Conservation (phyloP, 2,113 vertebrate genomes). For the Microcebus murinus region DNA sequence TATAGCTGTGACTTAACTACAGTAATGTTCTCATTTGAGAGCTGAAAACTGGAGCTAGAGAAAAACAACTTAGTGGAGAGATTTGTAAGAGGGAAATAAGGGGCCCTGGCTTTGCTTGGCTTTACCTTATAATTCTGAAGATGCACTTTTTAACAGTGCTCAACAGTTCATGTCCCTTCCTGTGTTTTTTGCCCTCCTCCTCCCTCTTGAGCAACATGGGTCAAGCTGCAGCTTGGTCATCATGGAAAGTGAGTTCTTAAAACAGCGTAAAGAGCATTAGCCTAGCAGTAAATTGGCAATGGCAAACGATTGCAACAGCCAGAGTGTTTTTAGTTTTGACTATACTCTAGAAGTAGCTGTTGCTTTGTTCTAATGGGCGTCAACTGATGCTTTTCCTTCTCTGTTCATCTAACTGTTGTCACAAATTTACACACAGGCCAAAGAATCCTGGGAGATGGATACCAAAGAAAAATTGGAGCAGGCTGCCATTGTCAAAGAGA, state of each 20-base stretch:
- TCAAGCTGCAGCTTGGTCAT: neutral
- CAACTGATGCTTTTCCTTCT: neutral
- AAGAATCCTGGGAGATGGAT: constrained; percentile 98
- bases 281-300: neutral
- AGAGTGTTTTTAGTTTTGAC: neutral
- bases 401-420: constrained; percentile 42
- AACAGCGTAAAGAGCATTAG: neutral
- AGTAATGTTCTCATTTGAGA: neutral
- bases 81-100: neutral
- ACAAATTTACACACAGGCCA: constrained; percentile 88
- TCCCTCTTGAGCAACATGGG: no score
- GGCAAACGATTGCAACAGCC: neutral
- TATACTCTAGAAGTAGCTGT: neutral
- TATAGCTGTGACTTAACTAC: neutral
- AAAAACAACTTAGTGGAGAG: neutral
- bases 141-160: neutral
- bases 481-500: constrained; percentile 91
- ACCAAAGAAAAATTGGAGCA: constrained; percentile 94
- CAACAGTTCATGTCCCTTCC: no score
- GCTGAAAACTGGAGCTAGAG: neutral
- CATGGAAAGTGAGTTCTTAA: neutral
- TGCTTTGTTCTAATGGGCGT: neutral
- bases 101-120: neutral
- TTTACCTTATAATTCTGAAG: neutral
- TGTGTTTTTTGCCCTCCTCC: neutral